These are phyloP conservation scores for Aradus depressus DNA, from an alignment of 2,888 invertebrate species.

Conservation along the genomic window DNA sequence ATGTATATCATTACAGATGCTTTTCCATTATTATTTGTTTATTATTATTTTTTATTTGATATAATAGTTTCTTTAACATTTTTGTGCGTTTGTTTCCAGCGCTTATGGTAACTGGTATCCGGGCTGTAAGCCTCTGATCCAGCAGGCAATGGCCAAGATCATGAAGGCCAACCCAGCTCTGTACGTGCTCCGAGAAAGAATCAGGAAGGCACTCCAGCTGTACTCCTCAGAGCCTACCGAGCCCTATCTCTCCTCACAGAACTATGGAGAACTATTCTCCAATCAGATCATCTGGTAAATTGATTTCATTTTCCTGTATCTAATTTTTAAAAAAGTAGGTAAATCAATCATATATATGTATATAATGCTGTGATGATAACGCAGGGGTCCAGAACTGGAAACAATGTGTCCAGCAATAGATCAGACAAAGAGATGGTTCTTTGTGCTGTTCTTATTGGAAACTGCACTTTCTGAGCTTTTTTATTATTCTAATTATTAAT, in stretches of 20 bases:
- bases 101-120: slow-evolving; percentile 99
- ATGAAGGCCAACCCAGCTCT: slow-evolving; percentile 99
- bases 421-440: no score
- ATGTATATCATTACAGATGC: neutral
- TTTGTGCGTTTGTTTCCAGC: slow-evolving; percentile 39
- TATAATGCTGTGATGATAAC: slow-evolving; percentile 6
- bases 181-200: slow-evolving; percentile 93
- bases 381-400: slow-evolving; percentile 14
- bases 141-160: slow-evolving; percentile 99
- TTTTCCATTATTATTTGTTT: no score
- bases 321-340: no score
- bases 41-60: neutral
- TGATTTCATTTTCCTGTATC: no score
- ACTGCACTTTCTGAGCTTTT: no score
- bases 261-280: slow-evolving; percentile 98
- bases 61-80: no score
- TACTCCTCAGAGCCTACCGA: slow-evolving; percentile 99
- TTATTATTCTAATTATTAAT: no score
- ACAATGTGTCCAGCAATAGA: slow-evolving; percentile 5
- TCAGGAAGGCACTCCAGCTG: slow-evolving; percentile 94
- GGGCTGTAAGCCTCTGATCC: slow-evolving; percentile 94
- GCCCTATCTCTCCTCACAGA: slow-evolving; percentile 96
- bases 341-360: no score
- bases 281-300: slow-evolving; percentile 96
- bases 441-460: no score